A percentile compares a stretch with the other conserved stretches of the same genome.
phyloP scores from a whole-genome alignment of 1,140 invertebrate genomes.

The Pissodes strobi region DNA sequence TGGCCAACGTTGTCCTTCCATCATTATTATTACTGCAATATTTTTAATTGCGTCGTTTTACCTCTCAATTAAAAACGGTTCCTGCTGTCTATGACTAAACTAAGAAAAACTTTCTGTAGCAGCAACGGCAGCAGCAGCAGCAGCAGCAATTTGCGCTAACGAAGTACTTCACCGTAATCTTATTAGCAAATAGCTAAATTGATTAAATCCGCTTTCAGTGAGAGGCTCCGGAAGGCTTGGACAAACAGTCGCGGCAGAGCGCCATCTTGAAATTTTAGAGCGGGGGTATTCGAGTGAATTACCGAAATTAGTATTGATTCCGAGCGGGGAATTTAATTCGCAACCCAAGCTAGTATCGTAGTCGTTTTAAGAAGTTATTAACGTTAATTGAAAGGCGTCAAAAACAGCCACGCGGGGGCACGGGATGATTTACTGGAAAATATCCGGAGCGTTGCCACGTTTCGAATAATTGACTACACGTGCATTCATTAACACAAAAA shows the following conservation, averaged over 20 bases:
- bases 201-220: constrained; percentile 31
- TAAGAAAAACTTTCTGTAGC: constrained; percentile 28
- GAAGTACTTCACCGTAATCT: constrained; percentile 34
- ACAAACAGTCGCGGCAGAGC: constrained; percentile 21
- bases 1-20: too few relatives aligned
- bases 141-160: constrained; percentile 31
- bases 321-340: too few relatives aligned
- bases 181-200: constrained; percentile 36
- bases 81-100: constrained; percentile 18
- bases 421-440: too few relatives aligned
- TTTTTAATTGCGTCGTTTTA: too few relatives aligned
- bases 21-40: too few relatives aligned
- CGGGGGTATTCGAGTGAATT: constrained; percentile 14
- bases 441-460: too few relatives aligned
- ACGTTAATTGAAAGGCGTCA: too few relatives aligned
- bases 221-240: constrained; percentile 21
- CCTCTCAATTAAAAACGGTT: constrained; percentile 16
- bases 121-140: constrained; percentile 30
- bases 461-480: too few relatives aligned
- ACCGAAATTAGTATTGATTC: constrained; percentile 26
- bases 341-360: too few relatives aligned
- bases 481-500: too few relatives aligned
- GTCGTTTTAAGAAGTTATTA: too few relatives aligned
- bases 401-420: too few relatives aligned
- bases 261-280: constrained; percentile 28